Evolutionary conservation across 2,113 vertebrate genomes (phyloP), one percentile per base, ranked within the genome.

Genomic region (Electrona antarctica): DNA sequence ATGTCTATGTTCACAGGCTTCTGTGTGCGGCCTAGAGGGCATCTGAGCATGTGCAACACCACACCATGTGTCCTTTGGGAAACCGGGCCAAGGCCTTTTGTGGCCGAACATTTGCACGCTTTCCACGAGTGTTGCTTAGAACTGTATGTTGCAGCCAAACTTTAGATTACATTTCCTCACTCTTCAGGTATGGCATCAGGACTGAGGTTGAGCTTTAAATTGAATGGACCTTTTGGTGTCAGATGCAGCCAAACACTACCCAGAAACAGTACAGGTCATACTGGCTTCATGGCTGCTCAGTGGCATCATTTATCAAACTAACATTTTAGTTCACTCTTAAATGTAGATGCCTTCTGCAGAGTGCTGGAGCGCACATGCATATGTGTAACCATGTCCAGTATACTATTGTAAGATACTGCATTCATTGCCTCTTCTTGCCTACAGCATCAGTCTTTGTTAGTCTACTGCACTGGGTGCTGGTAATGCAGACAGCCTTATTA

Each of bases 151-250:
- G 33, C 59, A 64, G 62, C 54, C 75, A 78, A 79, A 87, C 82
- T 85, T 83, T 69, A 83, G 72, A 81, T 81, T 73, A 79, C 82
- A 75, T 81, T 72, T 57, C 64, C 74, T 78, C 79, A 69, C 78
- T 74, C 60, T 4, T 41, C 46, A 7, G 60, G 52, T 80, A 7
- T 2, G n/a, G 52, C n/a, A 54, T 54, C 55, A 77, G 51, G 60
- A 81, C 77, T 62, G 21, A 73, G 66, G 58, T 64, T 4, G 52
- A 64, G 71, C 74, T 77, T 73, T 67, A 51, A 83, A 41, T 41
- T 41, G 33, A 84, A 85, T 78, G 49, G 66, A 64, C 73, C 72
- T 80, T 73, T 69, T 74, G 21, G 64, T 66, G 66, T 64, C 69
- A n/a, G 56, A 41, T 41, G 33, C 3, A 41, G 33, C 33, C 33